Base-by-base conservation (phyloP, 2,797 vertebrate species). In the Luscinia megarhynchos region DNA sequence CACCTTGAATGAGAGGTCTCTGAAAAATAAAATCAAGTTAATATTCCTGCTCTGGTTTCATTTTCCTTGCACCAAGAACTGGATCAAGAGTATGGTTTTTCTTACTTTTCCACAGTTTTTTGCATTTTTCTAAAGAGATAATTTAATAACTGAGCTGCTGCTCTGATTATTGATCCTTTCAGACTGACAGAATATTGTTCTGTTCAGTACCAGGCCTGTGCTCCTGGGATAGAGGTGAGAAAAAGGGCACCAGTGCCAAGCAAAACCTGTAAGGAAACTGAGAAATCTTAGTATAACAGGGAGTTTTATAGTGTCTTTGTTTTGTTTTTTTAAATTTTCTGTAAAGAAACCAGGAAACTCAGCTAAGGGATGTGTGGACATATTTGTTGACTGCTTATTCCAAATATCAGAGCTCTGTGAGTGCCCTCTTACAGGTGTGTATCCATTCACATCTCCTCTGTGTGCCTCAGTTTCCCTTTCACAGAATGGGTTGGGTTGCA, bases 141-240 rank as follows among this genome's bases (percentile, higher is more conserved):
- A 92, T 94, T 88, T 84, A 88, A 85, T 84, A 85, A 70, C 55
- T 34, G 34, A 87, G 36, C 29, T 78, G 21, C 51, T 90, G 80
- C 88, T 91, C 78, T 92, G 45, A 82, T 91, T 78, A 90, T 68
- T 70, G 90, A 89, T 92, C 78, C 72, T 88, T 80, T 79, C 55
- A 58, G 58, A 88, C 34, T 2, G 0, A 34, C 24, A 73, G 26
- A 63, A 69, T 72, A 62, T 40, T 55, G 63, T 38, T 90, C 55
- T 62, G 20, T 59, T 88, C 72, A 45, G 27, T 86, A 72, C 64
- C 78, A 83, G 57, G 30, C 54, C 30, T 27, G 23, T 55, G 38
- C 41, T 95, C 27, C 58, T 9, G 3, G 63, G 34, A 32, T 19
- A 40, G 30, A 80, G 86, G 58, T 74, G 77, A 87, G 45, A 63